phyloP scores from a whole-genome alignment of 2,113 vertebrate genomes.

The Paramormyrops kingsleyae region DNA sequence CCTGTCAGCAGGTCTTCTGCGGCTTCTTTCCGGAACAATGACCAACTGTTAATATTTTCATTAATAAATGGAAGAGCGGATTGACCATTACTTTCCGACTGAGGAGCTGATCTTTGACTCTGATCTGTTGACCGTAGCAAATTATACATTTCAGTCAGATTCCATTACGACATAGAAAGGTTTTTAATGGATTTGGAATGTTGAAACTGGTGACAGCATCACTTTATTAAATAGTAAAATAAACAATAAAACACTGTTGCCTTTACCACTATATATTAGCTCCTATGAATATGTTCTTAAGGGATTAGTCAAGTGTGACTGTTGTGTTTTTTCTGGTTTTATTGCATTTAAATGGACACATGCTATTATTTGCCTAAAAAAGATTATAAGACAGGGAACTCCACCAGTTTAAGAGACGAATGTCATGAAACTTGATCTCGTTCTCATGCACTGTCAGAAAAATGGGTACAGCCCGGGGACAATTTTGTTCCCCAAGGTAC shows the following conservation, averaged over 20 bases:
- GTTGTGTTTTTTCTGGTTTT: not conserved
- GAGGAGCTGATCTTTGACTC: not conserved
- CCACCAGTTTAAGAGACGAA: not conserved
- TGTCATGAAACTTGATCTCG: not conserved
- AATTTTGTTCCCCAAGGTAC: not conserved
- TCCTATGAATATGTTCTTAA: not conserved
- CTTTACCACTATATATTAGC: not conserved
- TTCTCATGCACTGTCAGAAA: not conserved
- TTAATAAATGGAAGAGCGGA: slow-evolving; percentile 25
- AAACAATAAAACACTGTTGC: not conserved
- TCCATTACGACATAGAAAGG: not conserved
- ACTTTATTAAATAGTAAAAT: not conserved
- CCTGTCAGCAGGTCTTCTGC: not conserved
- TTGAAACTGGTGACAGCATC: not conserved
- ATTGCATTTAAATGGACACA: not conserved
- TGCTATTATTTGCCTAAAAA: not conserved
- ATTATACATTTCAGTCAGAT: not conserved
- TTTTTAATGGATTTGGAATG: not conserved
- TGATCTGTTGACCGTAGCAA: not conserved
- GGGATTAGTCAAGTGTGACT: not conserved
- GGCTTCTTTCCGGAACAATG: not conserved
- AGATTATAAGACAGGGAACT: not conserved
- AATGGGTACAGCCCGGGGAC: not conserved
- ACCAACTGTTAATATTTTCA: slow-evolving; percentile 32
- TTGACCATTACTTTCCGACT: slow-evolving; percentile 24